Evolutionary conservation across 2,113 vertebrate genomes (phyloP), one percentile per base, ranked within the genome.

Genomic region (Perca schrenkii): DNA sequence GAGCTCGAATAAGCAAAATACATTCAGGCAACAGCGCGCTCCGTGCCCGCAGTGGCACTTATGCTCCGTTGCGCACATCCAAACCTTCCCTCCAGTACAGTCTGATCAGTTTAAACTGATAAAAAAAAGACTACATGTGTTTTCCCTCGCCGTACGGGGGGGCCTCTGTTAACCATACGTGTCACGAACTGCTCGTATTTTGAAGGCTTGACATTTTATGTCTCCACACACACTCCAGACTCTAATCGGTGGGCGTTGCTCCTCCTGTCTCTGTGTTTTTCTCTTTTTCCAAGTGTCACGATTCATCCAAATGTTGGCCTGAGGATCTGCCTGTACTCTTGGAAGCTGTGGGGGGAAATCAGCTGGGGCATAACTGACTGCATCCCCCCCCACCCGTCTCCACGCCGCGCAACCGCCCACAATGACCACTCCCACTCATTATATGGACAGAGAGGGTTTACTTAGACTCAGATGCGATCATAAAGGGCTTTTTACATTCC

Each of bases 221-320:
- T 80, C 67, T 79, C 74, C 75, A 72, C 72, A 72, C 52, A 64
- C 89, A 66, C 74, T 79, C 62, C 77, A 77, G 65, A 79, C 84
- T 49, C 58, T 80, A 54, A 78, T 73, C 82, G 64, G 90, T 89
- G 85, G 91, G 91, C 84, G 90, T 89, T 36, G 79, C 87, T 92
- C 84, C 85, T 83, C 64, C 83, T 66, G 80, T 70, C 73, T 74
- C 57, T 31, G 62, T 69, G 46, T 47, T 66, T 61, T 49, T 66
- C 40, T 79, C 43, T 70, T 16, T 73, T 50, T 58, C 77, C 69
- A 84, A 88, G 85, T 87, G 90, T 92, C 91, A 92, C 91, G 90
- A 92, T 75, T 86, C 88, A 69, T 67, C 54, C 58, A 63, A 22
- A 79, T 61, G 47, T 34, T 54, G 74, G 67, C 61, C 61, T 28